A percentile compares a stretch with the other conserved stretches of the same genome.
These are phyloP conservation scores for Cydia pomonella DNA, from an alignment of 1,140 invertebrate species.

Conservation along the genomic window DNA sequence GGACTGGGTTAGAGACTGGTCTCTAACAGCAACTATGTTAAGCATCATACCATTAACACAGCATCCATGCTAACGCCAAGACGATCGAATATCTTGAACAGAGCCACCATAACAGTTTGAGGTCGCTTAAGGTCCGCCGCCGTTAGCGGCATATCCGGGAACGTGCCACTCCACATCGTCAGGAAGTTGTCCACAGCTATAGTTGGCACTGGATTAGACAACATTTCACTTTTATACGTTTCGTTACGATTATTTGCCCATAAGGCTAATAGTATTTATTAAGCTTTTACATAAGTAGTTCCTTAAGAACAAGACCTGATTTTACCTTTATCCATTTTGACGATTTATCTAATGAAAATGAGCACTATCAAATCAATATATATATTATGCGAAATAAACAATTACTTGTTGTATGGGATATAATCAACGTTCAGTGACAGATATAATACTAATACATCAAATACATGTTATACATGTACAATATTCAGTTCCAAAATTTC, in stretches of 20 bases:
- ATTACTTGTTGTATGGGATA: no score
- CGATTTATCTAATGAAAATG: background rate
- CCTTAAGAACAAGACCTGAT: no score
- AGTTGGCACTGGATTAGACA: slow-evolving; percentile 33
- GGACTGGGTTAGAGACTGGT: no score
- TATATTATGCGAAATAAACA: no score
- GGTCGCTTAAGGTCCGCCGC: slow-evolving; percentile 57
- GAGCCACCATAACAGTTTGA: slow-evolving; percentile 53
- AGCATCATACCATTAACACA: slow-evolving; percentile 53
- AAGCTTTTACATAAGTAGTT: no score
- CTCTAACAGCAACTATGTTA: background rate
- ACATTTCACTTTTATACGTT: background rate
- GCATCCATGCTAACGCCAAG: slow-evolving; percentile 62
- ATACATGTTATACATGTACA: no score
- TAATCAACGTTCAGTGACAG: no score
- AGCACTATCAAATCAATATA: background rate
- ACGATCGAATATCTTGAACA: slow-evolving; percentile 59
- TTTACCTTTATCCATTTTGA: slow-evolving; percentile 38
- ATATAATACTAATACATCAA: no score
- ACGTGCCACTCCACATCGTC: slow-evolving; percentile 58
- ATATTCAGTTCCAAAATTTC: background rate
- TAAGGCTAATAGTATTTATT: no score
- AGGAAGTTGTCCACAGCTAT: slow-evolving; percentile 57
- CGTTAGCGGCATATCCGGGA: slow-evolving; percentile 54
- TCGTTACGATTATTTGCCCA: background rate